Evolutionary conservation across 64 coral and sea anemone species (phyloP).

Genomic region (Dendrophyllia cribrosa): DNA sequence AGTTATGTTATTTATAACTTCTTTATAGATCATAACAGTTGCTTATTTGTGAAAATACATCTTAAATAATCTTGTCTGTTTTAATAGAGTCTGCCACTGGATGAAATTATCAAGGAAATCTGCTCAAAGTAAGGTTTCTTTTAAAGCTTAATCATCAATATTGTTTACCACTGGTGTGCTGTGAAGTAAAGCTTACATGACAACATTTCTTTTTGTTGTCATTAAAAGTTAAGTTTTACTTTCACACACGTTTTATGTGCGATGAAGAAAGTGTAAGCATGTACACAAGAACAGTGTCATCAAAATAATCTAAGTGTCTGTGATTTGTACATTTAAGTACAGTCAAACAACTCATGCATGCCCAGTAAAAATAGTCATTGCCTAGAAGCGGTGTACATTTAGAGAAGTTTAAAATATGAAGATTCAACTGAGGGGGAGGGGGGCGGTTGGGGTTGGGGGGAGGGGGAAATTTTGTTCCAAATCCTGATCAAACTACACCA

Average conservation of each 20-base stretch:
- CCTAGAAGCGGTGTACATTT: no score
- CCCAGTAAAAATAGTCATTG: no score
- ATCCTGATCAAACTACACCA: no score
- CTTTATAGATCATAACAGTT: not conserved
- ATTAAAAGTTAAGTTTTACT: not conserved
- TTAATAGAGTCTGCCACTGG: slow-evolving; percentile 75
- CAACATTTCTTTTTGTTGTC: not conserved
- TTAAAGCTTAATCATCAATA: not conserved
- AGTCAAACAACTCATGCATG: no score
- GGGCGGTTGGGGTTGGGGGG: no score
- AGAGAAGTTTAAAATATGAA: no score
- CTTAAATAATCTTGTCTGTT: not conserved
- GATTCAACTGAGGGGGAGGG: no score
- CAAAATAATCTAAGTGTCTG: no score
- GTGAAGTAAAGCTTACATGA: not conserved
- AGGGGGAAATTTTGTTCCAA: no score
- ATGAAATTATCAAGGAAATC: slow-evolving; percentile 85
- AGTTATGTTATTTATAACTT: not conserved
- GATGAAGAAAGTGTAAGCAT: not conserved
- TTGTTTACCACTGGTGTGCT: no score
- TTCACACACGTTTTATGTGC: not conserved
- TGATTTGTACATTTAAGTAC: no score
- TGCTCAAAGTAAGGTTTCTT: slow-evolving; percentile 78
- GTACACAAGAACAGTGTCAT: no score
- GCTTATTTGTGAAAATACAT: not conserved